Percentiles rank a stretch among this genome's conserved stretches.
Evolutionary conservation across 2,888 invertebrate genomes (phyloP).

Genomic region (Himalopsyche japonica): DNA sequence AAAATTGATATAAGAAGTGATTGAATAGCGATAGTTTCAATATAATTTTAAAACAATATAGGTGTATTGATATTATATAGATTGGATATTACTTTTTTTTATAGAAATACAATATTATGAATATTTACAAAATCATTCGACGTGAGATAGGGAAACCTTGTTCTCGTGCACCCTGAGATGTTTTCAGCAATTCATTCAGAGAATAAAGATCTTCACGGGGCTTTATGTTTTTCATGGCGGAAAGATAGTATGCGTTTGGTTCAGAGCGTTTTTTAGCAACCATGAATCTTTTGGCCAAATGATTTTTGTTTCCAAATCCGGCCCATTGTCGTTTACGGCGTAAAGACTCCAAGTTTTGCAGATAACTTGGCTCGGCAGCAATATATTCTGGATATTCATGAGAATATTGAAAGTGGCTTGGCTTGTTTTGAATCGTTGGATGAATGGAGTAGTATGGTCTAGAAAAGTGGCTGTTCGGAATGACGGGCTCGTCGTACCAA

Average conservation of each 20-base stretch:
- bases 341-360: slow-evolving; percentile 53
- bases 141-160: slow-evolving; percentile 64
- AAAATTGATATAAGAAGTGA: neutral
- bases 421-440: slow-evolving; percentile 57
- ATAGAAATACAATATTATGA: neutral
- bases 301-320: slow-evolving; percentile 47
- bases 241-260: slow-evolving; percentile 50
- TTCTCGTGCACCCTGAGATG: slow-evolving; percentile 58
- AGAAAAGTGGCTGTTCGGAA: slow-evolving; percentile 49
- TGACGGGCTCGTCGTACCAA: slow-evolving; percentile 64
- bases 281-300: slow-evolving; percentile 63
- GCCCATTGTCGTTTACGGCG: slow-evolving; percentile 56
- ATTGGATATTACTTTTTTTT: neutral
- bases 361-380: slow-evolving; percentile 53
- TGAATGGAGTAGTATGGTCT: slow-evolving; percentile 51
- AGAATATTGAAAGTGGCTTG: slow-evolving; percentile 53
- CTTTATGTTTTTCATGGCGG: slow-evolving; percentile 55
- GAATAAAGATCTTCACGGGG: slow-evolving; percentile 64
- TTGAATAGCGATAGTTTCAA: neutral
- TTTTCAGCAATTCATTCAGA: slow-evolving; percentile 61
- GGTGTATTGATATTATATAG: slow-evolving; percentile 3
- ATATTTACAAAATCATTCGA: slow-evolving; percentile 64
- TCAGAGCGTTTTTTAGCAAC: slow-evolving; percentile 60
- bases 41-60: neutral
- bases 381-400: slow-evolving; percentile 53